Base-by-base conservation (phyloP, 1,140 invertebrate species). In the Chrysopa pallens region DNA sequence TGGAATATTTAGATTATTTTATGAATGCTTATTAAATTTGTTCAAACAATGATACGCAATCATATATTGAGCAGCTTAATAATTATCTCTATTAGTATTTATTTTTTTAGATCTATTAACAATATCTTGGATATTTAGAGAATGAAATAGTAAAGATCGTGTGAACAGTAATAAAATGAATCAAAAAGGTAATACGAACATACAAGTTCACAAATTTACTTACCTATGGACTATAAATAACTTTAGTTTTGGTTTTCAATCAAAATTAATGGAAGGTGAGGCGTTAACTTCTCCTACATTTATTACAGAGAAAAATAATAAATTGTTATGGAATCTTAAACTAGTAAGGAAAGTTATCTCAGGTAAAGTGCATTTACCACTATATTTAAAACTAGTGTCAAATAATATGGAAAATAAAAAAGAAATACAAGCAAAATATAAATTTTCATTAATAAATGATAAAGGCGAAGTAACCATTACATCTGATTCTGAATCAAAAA, bases 211-310 rank as follows among this genome's bases (percentile, higher is more conserved):
- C 45, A 98, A 98, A 70, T 98, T 98, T 74, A 94, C 89, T 68
- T 98, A 97, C 68, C 97, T 98, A 87, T 98, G 95, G 95, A 98
- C 94, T 58, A 98, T 98, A 72, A 98, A 97, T 68, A 98, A 98
- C 76, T 98, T 98, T 70, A 96, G 91, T 72, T 98, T 98, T 71
- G 94, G 90, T 68, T 81, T 89, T 49, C 93, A 98, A 71, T 94
- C 98, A 72, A 97, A 23, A 23, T 23, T 23, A 23, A 23, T 23
- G 2, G 5, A 98, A 92, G 94, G 94, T 50, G 94, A 98, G 74
- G 94, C 98, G 46, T 74, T 98, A 55, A 98, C 98, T 73, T 97
- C 92, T 64, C 97, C 93, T 49, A 97, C 93, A 49, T 98, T 98
- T 69, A 97, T 92, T 43, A 93, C 94, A 40, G 93, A 93, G 61